Evolutionary conservation across 1,140 invertebrate species (phyloP).

Genomic region (Caenorhabditis tropicalis): DNA sequence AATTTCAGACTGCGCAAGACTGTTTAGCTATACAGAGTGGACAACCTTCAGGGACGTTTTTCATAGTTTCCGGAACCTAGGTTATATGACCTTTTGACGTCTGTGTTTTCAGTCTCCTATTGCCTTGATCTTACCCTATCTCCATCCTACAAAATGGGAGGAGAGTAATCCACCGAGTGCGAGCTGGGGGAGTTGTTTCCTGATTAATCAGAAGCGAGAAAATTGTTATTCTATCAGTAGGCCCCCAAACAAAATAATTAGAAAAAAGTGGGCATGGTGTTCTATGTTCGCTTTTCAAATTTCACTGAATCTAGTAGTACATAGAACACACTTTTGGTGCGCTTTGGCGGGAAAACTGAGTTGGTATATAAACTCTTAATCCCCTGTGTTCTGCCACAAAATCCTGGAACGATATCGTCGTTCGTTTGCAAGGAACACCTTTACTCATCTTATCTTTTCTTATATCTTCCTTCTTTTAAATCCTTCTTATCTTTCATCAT

Average conservation of each 20-base stretch:
- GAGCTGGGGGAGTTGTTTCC: not conserved
- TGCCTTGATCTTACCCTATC: not conserved
- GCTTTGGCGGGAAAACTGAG: not conserved
- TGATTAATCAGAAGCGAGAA: slow-evolving; percentile 9
- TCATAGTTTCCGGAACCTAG: not conserved
- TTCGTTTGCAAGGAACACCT: not conserved
- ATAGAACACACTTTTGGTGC: not conserved
- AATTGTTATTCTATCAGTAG: slow-evolving; percentile 26
- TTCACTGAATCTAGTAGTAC: slow-evolving; percentile 16
- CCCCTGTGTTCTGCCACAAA: slow-evolving; percentile 1
- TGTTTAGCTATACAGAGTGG: not conserved
- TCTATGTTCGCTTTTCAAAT: slow-evolving; percentile 9
- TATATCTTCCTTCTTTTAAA: not conserved
- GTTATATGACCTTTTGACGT: not conserved
- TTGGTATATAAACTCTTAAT: slow-evolving; percentile 28
- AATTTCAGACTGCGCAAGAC: not conserved
- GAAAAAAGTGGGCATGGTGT: not conserved
- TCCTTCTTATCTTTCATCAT: not conserved
- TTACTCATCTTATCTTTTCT: not conserved
- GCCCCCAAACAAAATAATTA: slow-evolving; percentile 1
- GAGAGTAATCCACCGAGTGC: not conserved
- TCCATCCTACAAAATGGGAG: not conserved
- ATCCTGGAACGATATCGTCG: not conserved
- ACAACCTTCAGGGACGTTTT: no score
- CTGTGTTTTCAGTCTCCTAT: not conserved